Base-by-base conservation (phyloP, 1,140 invertebrate species). In the Coelopa frigida region DNA sequence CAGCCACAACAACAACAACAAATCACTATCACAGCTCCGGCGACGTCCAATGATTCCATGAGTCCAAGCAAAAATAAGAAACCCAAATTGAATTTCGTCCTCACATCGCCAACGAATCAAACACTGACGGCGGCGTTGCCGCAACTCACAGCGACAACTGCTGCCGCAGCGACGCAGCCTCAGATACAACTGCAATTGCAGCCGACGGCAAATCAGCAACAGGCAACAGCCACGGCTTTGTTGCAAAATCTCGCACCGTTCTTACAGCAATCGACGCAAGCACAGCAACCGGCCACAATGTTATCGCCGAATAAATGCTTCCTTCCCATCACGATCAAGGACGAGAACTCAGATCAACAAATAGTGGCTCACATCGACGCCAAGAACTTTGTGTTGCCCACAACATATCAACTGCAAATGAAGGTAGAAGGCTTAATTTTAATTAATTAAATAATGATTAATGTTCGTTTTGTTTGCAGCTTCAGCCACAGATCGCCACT, bases 51-150 rank as follows among this genome's bases (percentile, higher is more conserved):
- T 18, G 60, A 63, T 23, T 14, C 21, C 2, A 11, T 39, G 0
- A 45, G 41, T 23, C 15, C 49, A 1, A 11, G 43, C 8, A 62
- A 64, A 3, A 50, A 48, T 49, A 70, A 72, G 27, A 67, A 73
- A 40, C 72, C 71, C 2, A 74, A 75, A 58, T 54, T 61, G 1
- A 67, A 67, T 46, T 59, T 67, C 15, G 58, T 67, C n/a, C 27
- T 67, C 2, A 55, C 64, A 1, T 54, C 61, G 6, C 52, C 58
- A 6, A 6, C 50, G 11, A 1, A 48, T 2, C 43, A 49, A 29
- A 41, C 39, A 32, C 8, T 7, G 18, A 10, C 37, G 24, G 7
- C 18, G 7, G n/a, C n/a, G n/a, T 12, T 22, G 7, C 39, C 41
- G 3, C 52, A 51, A 44, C 49, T 55, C 29, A 29, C 48, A 11